phyloP scores from a whole-genome alignment of 2,797 vertebrate genomes.

The Natrix natrix region DNA sequence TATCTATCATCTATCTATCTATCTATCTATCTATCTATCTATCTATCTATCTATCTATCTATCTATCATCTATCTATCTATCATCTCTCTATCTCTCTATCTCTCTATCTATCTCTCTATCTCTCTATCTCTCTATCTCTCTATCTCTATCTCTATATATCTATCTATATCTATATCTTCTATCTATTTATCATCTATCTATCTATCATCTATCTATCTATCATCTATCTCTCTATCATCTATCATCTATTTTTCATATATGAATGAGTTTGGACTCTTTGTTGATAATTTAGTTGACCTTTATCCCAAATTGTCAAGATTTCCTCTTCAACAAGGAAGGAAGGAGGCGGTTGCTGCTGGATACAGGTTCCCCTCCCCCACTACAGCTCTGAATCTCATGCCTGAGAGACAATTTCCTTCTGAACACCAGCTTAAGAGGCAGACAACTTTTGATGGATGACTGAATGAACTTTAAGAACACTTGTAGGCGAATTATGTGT shows the following conservation, averaged over 20 bases:
- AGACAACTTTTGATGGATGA: not conserved
- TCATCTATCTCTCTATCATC: too few relatives aligned
- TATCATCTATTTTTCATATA: not conserved
- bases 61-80: not conserved
- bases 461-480: not conserved
- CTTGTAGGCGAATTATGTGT: not conserved
- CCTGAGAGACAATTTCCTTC: not conserved
- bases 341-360: not conserved
- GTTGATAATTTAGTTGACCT: not conserved
- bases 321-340: not conserved
- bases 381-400: not conserved
- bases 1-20: too few relatives aligned
- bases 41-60: too few relatives aligned
- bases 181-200: too few relatives aligned
- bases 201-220: too few relatives aligned
- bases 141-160: too few relatives aligned
- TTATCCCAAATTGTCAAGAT: not conserved
- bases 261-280: not conserved
- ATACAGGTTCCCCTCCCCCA: not conserved
- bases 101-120: not conserved
- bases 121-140: too few relatives aligned
- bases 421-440: not conserved
- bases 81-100: not conserved
- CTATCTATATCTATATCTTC: too few relatives aligned
- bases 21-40: too few relatives aligned